Percentiles rank a stretch among this genome's conserved stretches.
These are phyloP conservation scores for Trichechus manatus DNA, from an alignment of 2,113 vertebrate genomes.

Conservation along the genomic window DNA sequence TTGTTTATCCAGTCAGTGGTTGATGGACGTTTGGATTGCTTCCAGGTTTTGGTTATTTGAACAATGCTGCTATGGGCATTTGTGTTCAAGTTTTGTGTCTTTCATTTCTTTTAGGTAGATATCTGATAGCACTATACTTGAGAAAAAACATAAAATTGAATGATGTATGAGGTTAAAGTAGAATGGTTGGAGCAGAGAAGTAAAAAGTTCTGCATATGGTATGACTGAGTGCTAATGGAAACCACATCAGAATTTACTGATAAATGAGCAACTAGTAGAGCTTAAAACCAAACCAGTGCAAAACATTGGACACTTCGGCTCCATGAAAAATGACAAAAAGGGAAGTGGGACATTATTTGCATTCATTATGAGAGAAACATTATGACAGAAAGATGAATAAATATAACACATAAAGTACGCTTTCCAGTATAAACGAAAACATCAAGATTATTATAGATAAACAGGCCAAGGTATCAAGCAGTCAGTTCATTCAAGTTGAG, in stretches of 20 bases:
- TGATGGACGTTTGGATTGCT: constrained; percentile 42
- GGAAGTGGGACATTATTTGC: background rate
- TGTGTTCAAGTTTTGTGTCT: constrained; percentile 40
- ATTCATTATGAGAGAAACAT: constrained; percentile 24
- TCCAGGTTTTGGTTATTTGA: constrained; percentile 28
- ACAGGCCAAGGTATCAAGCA: background rate
- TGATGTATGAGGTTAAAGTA: constrained; percentile 32
- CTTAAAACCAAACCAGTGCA: background rate
- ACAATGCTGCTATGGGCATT: constrained; percentile 17
- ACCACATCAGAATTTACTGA: constrained; percentile 14
- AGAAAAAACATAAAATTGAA: background rate
- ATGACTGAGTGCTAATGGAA: constrained; percentile 38
- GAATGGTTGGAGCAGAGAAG: background rate
- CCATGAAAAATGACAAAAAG: constrained; percentile 46
- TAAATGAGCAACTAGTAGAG: constrained; percentile 29
- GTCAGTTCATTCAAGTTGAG: background rate
- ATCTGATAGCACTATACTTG: background rate
- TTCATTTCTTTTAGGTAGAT: constrained; percentile 38
- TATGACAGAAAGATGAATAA: constrained; percentile 6
- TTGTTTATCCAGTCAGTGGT: background rate
- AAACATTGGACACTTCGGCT: constrained; percentile 30
- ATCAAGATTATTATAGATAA: constrained; percentile 33
- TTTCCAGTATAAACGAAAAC: constrained; percentile 20
- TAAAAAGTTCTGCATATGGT: constrained; percentile 10
- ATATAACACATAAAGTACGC: background rate